A percentile compares a stretch with the other conserved stretches of the same genome.
Conservation (phyloP, 1,140 invertebrate species). For the Pissodes strobi region DNA sequence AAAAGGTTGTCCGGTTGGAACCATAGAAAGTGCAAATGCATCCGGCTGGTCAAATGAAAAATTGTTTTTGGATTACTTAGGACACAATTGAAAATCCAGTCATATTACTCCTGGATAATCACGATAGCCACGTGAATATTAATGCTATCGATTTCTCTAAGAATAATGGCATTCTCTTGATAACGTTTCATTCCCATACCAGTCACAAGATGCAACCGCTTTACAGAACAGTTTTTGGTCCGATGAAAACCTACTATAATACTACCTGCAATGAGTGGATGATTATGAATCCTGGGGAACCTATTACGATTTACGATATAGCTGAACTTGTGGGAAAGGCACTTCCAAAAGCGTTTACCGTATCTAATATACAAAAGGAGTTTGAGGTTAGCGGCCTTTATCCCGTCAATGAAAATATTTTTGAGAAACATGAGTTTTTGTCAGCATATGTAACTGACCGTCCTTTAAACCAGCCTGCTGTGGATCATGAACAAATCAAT, state of each 20-base stretch:
- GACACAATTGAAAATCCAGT: neutral
- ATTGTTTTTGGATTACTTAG: neutral
- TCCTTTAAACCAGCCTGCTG: conserved; percentile 17
- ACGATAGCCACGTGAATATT: too few species aligned
- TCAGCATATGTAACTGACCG: conserved; percentile 25
- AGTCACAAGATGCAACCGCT: conserved; percentile 51
- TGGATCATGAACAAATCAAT: conserved; percentile 12
- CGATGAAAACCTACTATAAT: conserved; percentile 30
- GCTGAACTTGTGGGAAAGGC: conserved; percentile 24
- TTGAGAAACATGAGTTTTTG: conserved; percentile 32
- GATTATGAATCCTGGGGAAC: conserved; percentile 8
- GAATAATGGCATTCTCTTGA: conserved; percentile 50
- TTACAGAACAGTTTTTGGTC: conserved; percentile 3
- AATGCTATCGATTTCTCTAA: conserved; percentile 45
- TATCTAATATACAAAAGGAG: conserved; percentile 20
- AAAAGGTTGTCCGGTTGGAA: conserved; percentile 31
- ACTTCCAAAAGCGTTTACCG: conserved; percentile 27
- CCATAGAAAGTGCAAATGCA: conserved; percentile 43
- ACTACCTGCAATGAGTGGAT: conserved; percentile 20
- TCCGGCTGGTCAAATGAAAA: conserved; percentile 57
- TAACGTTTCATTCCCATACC: conserved; percentile 53
- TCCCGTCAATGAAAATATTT: conserved; percentile 34
- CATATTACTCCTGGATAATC: neutral
- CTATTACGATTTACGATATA: conserved; percentile 21
- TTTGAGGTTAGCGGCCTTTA: conserved; percentile 28